A percentile compares a stretch with the other conserved stretches of the same genome.
Evolutionary conservation across 2,113 vertebrate species (phyloP).

Genomic region (Centropristis striata): DNA sequence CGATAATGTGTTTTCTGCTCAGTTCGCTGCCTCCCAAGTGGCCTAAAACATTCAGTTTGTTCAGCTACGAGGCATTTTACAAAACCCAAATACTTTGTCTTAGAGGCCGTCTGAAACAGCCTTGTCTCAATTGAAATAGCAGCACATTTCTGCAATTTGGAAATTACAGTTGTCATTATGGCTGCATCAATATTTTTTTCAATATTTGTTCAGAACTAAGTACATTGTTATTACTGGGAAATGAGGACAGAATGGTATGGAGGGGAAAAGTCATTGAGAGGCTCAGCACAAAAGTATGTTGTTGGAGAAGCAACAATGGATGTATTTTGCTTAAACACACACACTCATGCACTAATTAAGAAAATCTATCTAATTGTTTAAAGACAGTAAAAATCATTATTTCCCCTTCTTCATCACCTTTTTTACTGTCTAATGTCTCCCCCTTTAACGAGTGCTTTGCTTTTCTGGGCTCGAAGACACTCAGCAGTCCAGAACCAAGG

Average conservation of each 20-base stretch:
- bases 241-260: background rate
- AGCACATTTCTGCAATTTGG: background rate
- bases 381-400: slow-evolving; percentile 28
- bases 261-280: background rate
- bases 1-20: background rate
- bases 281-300: background rate
- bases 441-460: background rate
- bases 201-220: background rate
- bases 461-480: slow-evolving; percentile 3
- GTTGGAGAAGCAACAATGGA: slow-evolving; percentile 4
- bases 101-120: background rate
- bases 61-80: too few species aligned
- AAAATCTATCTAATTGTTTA: slow-evolving; percentile 29
- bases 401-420: background rate
- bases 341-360: background rate
- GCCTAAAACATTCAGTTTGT: background rate
- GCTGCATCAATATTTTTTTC: background rate
- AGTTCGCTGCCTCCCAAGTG: background rate
- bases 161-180: background rate
- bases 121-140: background rate
- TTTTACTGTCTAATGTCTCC: too few species aligned
- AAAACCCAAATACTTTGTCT: background rate
- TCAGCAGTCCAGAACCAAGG: slow-evolving; percentile 19
- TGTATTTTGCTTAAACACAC: background rate
- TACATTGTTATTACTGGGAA: background rate